Percentiles rank a stretch among this genome's conserved stretches.
These are phyloP conservation scores for Myotis findleyi DNA, from an alignment of 2,797 vertebrate genomes.

Conservation along the genomic window DNA sequence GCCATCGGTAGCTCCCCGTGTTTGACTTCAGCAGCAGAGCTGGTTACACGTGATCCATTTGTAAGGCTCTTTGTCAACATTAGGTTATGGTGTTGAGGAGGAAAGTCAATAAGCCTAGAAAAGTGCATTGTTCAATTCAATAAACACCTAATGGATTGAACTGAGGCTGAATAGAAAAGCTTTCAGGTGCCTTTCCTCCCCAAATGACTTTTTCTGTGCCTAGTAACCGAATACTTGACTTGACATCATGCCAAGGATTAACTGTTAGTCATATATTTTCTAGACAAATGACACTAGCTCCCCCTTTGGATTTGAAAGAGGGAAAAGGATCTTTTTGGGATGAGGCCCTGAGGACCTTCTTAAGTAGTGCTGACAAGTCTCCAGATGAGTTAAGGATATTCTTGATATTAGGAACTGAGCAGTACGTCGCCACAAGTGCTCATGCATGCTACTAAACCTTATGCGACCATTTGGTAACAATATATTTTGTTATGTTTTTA, in stretches of 20 bases:
- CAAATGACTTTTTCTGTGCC: constrained; percentile 46
- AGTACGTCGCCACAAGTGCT: background rate
- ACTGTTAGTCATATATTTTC: constrained; percentile 65
- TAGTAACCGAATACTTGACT: constrained; percentile 54
- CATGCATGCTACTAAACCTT: background rate
- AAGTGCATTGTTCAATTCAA: background rate
- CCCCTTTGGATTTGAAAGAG: constrained; percentile 56
- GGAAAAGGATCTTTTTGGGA: constrained; percentile 56
- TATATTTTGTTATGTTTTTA: constrained; percentile 64
- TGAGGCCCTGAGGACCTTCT: constrained; percentile 61
- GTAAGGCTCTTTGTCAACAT: background rate
- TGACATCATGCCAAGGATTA: constrained; percentile 67
- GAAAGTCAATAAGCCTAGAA: background rate
- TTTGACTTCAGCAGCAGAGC: background rate
- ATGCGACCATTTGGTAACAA: constrained; percentile 48
- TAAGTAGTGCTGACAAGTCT: constrained; percentile 69
- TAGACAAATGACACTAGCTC: constrained; percentile 61
- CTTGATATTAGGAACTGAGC: constrained; percentile 29
- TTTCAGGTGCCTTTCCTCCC: constrained; percentile 44
- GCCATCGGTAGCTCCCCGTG: background rate
- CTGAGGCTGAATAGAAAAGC: background rate
- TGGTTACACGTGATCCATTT: background rate
- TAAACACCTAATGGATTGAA: constrained; percentile 34
- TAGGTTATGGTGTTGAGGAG: constrained; percentile 15
- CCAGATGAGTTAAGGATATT: background rate